Percentiles rank a stretch among this genome's conserved stretches.
Conservation (phyloP, 2,113 vertebrate species). For the Rhizomys pruinosus region DNA sequence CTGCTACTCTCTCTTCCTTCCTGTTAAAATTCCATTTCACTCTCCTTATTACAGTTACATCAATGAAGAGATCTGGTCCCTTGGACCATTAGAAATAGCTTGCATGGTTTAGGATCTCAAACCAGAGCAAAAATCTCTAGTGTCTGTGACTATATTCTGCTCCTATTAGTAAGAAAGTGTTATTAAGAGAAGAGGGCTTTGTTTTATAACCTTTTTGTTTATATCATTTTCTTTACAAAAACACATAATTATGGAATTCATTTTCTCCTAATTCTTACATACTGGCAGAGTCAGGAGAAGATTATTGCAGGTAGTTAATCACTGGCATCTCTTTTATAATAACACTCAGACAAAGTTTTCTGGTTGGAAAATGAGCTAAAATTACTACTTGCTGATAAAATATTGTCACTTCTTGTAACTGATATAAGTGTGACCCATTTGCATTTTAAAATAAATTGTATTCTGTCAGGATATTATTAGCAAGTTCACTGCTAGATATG, state of each 20-base stretch:
- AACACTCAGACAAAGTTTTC: slow-evolving; percentile 36
- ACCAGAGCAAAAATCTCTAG: neutral
- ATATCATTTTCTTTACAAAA: neutral
- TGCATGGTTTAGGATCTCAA: neutral
- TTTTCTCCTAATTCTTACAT: slow-evolving; percentile 30
- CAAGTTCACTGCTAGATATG: neutral
- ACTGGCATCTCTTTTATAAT: slow-evolving; percentile 3
- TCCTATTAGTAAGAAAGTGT: slow-evolving; percentile 38
- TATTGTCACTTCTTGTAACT: neutral
- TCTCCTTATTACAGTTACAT: neutral
- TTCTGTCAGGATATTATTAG: neutral
- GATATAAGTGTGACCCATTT: neutral
- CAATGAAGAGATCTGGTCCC: neutral
- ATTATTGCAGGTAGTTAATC: slow-evolving; percentile 64
- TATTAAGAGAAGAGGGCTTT: neutral
- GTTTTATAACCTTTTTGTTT: neutral
- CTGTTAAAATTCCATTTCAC: slow-evolving; percentile 13
- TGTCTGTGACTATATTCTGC: neutral
- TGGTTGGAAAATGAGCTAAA: slow-evolving; percentile 32
- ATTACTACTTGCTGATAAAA: slow-evolving; percentile 17
- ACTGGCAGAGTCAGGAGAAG: slow-evolving; percentile 30
- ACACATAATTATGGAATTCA: slow-evolving; percentile 14
- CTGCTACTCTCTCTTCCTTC: neutral
- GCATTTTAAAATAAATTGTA: neutral
- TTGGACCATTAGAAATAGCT: neutral